phyloP scores from a whole-genome alignment of 2,113 vertebrate species.

The Sardina pilchardus region DNA sequence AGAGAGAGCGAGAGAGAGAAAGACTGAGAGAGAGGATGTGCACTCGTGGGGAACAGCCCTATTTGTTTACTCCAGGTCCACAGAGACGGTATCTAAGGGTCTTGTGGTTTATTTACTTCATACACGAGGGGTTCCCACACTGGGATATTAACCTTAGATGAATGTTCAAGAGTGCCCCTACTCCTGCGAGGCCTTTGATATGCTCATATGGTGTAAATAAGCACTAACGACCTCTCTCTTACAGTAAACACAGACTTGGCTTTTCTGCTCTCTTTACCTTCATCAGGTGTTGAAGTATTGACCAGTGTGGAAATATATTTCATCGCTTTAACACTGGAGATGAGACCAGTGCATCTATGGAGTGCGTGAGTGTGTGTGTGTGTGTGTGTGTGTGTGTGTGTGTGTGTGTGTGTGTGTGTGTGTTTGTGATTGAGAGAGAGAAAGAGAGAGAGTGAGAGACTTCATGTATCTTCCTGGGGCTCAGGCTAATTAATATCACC shows the following conservation, averaged over 20 bases:
- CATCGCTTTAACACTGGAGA: background rate
- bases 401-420: too few species aligned
- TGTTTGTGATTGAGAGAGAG: background rate
- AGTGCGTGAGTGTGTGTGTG: background rate
- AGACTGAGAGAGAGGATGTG: background rate
- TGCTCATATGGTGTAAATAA: background rate
- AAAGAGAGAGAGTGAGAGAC: background rate
- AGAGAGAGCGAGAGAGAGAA: background rate
- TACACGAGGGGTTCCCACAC: background rate
- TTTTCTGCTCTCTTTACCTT: too few species aligned
- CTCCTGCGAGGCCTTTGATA: background rate
- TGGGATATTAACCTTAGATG: background rate
- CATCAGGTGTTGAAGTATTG: too few species aligned
- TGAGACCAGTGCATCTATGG: background rate
- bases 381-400: background rate
- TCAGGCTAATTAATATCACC: background rate
- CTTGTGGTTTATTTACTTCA: background rate
- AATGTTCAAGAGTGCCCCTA: background rate
- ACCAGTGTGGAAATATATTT: too few species aligned
- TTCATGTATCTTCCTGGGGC: background rate
- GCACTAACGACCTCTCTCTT: too few species aligned
- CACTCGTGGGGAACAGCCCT: background rate
- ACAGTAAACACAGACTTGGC: too few species aligned
- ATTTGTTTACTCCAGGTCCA: constrained; percentile 9
- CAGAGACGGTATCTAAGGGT: background rate